Evolutionary conservation across 2,797 vertebrate species (phyloP).

Genomic region (Amphiprion clarkii): DNA sequence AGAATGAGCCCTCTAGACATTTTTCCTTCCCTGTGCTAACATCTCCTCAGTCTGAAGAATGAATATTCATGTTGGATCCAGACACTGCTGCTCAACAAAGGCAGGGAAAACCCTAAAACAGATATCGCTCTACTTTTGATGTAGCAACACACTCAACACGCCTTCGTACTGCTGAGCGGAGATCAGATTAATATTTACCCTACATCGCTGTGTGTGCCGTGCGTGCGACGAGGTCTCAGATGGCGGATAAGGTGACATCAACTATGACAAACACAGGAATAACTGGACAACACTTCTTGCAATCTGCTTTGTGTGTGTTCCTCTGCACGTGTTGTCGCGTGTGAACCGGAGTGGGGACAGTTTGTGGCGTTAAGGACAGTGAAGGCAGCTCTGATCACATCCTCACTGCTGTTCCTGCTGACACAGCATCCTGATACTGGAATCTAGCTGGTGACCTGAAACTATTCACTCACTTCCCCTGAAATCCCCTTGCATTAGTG

Average conservation of each 20-base stretch:
- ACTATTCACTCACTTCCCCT: constrained; percentile 80
- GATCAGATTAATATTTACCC: constrained; percentile 51
- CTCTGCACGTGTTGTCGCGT: constrained; percentile 17
- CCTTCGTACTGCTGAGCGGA: constrained; percentile 29
- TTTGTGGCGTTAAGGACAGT: constrained; percentile 70
- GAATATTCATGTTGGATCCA: constrained; percentile 84
- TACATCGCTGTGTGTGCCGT: not conserved
- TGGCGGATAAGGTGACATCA: constrained; percentile 11
- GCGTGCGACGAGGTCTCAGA: constrained; percentile 3
- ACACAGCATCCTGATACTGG: constrained; percentile 78
- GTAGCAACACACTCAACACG: constrained; percentile 41
- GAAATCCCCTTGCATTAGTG: constrained; percentile 76
- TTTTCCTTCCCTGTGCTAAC: constrained; percentile 79
- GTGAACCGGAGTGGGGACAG: constrained; percentile 39
- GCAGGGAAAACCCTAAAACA: constrained; percentile 67
- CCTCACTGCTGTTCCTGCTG: constrained; percentile 74
- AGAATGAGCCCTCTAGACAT: constrained; percentile 82
- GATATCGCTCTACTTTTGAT: constrained; percentile 62
- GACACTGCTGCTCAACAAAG: constrained; percentile 73
- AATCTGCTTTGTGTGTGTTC: constrained; percentile 6
- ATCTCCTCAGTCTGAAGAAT: constrained; percentile 77
- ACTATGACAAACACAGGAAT: constrained; percentile 15
- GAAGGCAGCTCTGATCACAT: constrained; percentile 73
- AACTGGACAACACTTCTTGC: constrained; percentile 14
- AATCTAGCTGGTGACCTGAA: constrained; percentile 81